Evolutionary conservation across 2,888 invertebrate genomes (phyloP), one percentile per base, ranked within the genome.

Genomic region (Polylopha cassiicola): DNA sequence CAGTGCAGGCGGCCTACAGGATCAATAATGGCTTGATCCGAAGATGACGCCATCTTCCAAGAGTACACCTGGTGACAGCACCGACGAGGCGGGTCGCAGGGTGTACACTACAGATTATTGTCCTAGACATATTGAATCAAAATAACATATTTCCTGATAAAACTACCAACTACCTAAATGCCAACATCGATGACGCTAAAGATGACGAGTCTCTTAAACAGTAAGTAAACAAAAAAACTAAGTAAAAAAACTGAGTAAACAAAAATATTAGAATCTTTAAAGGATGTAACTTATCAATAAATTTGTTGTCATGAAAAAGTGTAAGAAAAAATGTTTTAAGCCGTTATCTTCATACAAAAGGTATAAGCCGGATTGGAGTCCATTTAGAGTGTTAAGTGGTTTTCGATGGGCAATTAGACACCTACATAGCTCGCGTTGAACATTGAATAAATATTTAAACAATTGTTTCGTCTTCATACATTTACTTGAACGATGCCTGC

Each of bases 11-110:
- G 13, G 20, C 8, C 26, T 21, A 11, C 16, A 24, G 27, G 41
- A 41, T 24, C 41, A 26, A 36, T 41, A 27, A 9, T 21, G 29
- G 15, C n/a, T 36, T 16, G 9, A 22, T 11, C 17, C 16, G 36
- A 29, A 18, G 39, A 41, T 41, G 41, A 41, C 41, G 41, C 24
- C 34, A 41, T 28, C 41, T n/a, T n/a, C n/a, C n/a, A n/a, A n/a
- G n/a, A n/a, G n/a, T n/a, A 33, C 38, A 20, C 31, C 31, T 26
- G 22, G 16, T 21, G 28, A 24, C 3, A 2, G 7, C 18, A 21
- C 28, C 33, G 24, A 24, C 10, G 11, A 3, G n/a, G n/a, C 8
- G 14, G 6, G 14, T 7, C 23, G 7, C 28, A 39, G 39, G 39
- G 39, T 20, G n/a, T n/a, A n/a, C 18, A 9, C 15, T 23, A 30